Evolutionary conservation across 1,140 invertebrate genomes (phyloP).

Genomic region (Drosophila pectinifera): DNA sequence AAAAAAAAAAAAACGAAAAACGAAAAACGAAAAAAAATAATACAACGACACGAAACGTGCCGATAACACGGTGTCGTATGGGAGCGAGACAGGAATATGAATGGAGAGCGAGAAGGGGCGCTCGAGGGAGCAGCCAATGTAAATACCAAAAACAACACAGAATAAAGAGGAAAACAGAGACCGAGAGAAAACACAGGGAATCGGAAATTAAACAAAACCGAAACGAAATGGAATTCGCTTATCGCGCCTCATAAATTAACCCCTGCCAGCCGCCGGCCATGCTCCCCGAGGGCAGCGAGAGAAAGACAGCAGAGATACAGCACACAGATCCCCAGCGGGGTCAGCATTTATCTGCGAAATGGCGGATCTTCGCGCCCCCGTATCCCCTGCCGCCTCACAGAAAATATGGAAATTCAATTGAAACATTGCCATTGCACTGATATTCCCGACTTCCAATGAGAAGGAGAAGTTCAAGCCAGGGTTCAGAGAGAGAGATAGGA

Average conservation of each 20-base stretch:
- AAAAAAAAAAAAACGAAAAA: slow-evolving; percentile 40
- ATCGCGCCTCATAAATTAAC: slow-evolving; percentile 83
- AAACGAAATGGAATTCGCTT: slow-evolving; percentile 83
- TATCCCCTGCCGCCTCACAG: slow-evolving; percentile 1
- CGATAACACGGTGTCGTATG: slow-evolving; percentile 78
- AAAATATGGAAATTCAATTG: slow-evolving; percentile 22
- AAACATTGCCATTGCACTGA: slow-evolving; percentile 35
- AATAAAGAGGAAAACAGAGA: slow-evolving; percentile 59
- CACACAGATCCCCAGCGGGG: slow-evolving; percentile 16
- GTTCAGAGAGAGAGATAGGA: slow-evolving; percentile 9
- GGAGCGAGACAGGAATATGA: slow-evolving; percentile 22
- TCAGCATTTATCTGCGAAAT: slow-evolving; percentile 40
- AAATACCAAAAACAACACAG: slow-evolving; percentile 59
- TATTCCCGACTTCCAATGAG: slow-evolving; percentile 7
- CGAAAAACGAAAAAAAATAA: slow-evolving; percentile 31
- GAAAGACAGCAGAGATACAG: neutral
- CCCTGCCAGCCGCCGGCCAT: slow-evolving; percentile 71
- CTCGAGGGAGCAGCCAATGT: slow-evolving; percentile 46
- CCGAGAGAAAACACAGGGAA: slow-evolving; percentile 62
- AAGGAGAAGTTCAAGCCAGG: slow-evolving; percentile 9
- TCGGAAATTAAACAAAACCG: slow-evolving; percentile 83
- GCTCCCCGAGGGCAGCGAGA: slow-evolving; percentile 15
- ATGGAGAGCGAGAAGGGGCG: neutral
- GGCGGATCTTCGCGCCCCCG: slow-evolving; percentile 33
- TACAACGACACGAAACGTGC: slow-evolving; percentile 73